Evolutionary conservation across 2,113 vertebrate genomes (phyloP), one percentile per base, ranked within the genome.

Genomic region (Carassius gibelio): DNA sequence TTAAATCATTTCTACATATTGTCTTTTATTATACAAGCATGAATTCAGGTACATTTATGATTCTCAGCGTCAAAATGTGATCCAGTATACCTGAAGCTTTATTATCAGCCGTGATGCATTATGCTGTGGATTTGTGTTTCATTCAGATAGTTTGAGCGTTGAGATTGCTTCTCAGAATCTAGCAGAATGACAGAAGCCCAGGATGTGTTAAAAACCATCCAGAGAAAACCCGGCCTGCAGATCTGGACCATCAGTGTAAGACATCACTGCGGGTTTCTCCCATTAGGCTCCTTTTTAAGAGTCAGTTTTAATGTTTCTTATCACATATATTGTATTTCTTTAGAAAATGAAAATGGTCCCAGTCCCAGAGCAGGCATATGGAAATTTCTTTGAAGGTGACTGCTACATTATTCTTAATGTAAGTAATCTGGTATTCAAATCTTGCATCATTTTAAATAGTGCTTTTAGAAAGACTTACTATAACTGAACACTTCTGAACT

Each of bases 231-330:
- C 14, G 96, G 95, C 17, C 93, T 99, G 87, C 96, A 98, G 89
- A 95, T 98, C 92, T 99, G 98, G 97, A 93, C 95, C 91, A 95
- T 97, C 88, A 96, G 96, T 91, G 97, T 99, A 93, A 96, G 94
- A 82, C 26, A 11, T 6, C 80, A 52, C 23, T 52, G 10, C 13
- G 13, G 5, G 30, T 68, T 66, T 30, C 42, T 5, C 6, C 5
- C 7, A 8, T 15, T 55, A 17, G 52, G 4, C 52, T 6, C 4
- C 1, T 80, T 78, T n/a, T 55, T 48, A 1, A n/a, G 3, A 11
- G 30, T 38, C 3, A 59, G 15, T 19, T 36, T 21, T 78, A 59
- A 6, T 19, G 14, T 5, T 52, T 45, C 42, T 45, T 45, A 45
- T 45, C 8, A 42, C 8, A 42, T 42, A 42, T 42, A 42, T 8